Percentiles rank a stretch among this genome's conserved stretches.
These are phyloP conservation scores for Heliothis peltigera DNA, from an alignment of 2,888 invertebrate genomes.

Conservation along the genomic window DNA sequence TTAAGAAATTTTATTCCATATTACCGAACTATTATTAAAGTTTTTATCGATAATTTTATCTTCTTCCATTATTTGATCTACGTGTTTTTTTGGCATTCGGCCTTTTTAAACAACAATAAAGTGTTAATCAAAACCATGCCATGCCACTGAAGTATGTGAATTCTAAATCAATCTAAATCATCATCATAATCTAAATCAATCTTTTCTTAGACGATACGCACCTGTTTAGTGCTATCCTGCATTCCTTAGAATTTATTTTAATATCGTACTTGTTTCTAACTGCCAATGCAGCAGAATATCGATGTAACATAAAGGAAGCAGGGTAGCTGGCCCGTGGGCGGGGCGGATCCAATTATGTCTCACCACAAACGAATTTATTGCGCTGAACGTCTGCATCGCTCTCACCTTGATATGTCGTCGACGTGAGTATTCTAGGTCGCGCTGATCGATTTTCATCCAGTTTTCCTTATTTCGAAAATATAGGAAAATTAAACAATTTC, in stretches of 20 bases:
- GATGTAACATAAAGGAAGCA: conserved; percentile 61
- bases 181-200: no score
- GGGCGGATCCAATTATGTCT: conserved; percentile 83
- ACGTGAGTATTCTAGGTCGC: conserved; percentile 66
- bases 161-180: no score
- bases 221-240: conserved; percentile 8
- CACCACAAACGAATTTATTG: conserved; percentile 82
- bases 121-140: no score
- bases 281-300: conserved; percentile 47
- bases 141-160: no score
- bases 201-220: no score
- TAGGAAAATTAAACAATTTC: background rate
- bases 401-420: conserved; percentile 73
- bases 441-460: conserved; percentile 70
- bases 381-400: conserved; percentile 67
- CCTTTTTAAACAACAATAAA: no score
- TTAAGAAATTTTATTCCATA: no score
- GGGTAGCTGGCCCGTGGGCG: conserved; percentile 74
- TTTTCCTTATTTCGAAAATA: conserved; percentile 57
- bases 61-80: no score
- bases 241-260: conserved; percentile 26
- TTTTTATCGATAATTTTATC: no score
- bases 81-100: no score
- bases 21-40: no score
- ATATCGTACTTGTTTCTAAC: conserved; percentile 30